phyloP scores from a whole-genome alignment of 2,888 invertebrate species.

The Heliconius charithonia region DNA sequence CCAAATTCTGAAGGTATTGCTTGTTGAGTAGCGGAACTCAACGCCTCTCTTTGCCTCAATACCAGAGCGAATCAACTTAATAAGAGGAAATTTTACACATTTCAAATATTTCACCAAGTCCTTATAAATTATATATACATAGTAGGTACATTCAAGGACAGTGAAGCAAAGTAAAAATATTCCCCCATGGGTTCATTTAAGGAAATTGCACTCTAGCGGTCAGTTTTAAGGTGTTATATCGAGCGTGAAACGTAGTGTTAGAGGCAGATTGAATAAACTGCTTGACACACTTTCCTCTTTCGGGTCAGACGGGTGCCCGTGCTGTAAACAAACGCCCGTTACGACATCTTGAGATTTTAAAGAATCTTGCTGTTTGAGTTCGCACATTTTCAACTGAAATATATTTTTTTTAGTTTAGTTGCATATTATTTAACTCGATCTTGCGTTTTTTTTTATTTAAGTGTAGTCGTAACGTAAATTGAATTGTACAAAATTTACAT shows the following conservation, averaged over 20 bases:
- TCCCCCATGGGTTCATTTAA: constrained; percentile 55
- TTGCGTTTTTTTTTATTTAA: too few species aligned
- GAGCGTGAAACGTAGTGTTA: constrained; percentile 62
- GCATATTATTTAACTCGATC: background rate
- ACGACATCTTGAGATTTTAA: constrained; percentile 69
- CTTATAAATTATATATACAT: constrained; percentile 21
- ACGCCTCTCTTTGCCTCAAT: background rate
- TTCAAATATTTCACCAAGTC: constrained; percentile 18
- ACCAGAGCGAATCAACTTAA: background rate
- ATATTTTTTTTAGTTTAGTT: background rate
- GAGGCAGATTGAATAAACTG: constrained; percentile 83
- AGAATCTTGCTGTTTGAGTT: constrained; percentile 46
- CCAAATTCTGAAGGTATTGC: too few species aligned
- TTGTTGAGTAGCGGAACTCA: too few species aligned
- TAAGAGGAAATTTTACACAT: background rate
- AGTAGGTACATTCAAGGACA: constrained; percentile 72
- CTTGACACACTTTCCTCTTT: constrained; percentile 83
- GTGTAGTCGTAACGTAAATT: background rate
- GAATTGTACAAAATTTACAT: too few species aligned
- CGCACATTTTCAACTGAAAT: constrained; percentile 25
- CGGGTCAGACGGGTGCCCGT: constrained; percentile 78
- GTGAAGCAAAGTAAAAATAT: constrained; percentile 65
- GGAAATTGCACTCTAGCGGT: constrained; percentile 58
- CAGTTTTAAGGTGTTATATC: constrained; percentile 58
- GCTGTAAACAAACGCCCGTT: constrained; percentile 73